A percentile compares a stretch with the other conserved stretches of the same genome.
Evolutionary conservation across 2,113 vertebrate species (phyloP).

Genomic region (Prionailurus bengalensis): DNA sequence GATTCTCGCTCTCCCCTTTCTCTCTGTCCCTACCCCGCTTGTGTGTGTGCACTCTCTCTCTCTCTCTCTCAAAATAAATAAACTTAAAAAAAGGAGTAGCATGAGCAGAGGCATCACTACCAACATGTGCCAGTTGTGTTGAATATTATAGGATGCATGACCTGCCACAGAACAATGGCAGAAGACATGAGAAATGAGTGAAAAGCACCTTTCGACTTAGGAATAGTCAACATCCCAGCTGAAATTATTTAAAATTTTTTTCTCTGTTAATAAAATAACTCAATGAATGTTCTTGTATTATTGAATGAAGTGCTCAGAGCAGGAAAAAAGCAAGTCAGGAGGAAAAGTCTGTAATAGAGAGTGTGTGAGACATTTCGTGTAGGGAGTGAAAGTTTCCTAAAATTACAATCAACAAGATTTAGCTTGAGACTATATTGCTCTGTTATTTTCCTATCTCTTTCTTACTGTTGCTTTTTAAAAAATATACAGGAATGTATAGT

Average conservation of each 20-base stretch:
- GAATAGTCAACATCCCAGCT: not conserved
- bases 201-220: not conserved
- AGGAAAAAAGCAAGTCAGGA: not conserved
- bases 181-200: not conserved
- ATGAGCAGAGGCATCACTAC: not conserved
- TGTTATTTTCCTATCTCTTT: not conserved
- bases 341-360: not conserved
- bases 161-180: not conserved
- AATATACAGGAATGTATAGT: not conserved
- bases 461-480: not conserved
- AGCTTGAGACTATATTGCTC: not conserved
- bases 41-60: too few relatives aligned
- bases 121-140: not conserved
- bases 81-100: not conserved
- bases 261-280: not conserved
- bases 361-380: not conserved
- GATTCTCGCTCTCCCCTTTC: too few relatives aligned
- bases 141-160: not conserved
- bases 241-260: not conserved
- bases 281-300: not conserved
- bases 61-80: too few relatives aligned
- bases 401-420: not conserved
- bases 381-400: not conserved
- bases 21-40: too few relatives aligned
- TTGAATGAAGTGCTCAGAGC: not conserved